Conservation (phyloP, 2,797 vertebrate genomes). For the Sebastiscus tertius region DNA sequence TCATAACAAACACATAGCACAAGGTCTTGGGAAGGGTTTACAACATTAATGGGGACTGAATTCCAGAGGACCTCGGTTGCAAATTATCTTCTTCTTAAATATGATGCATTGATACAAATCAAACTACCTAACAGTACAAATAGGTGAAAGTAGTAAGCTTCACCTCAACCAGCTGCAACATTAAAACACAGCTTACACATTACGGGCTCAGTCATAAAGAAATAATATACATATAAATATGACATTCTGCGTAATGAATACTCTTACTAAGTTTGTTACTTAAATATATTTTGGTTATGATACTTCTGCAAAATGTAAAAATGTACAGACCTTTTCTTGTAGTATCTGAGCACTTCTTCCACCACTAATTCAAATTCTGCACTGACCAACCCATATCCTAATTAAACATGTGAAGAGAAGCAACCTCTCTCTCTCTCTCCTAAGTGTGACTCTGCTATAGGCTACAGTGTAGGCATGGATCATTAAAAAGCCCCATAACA, state of each 20-base stretch:
- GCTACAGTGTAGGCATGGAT: neutral
- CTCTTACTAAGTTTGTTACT: neutral
- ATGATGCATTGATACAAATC: too few species aligned
- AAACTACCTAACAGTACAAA: neutral
- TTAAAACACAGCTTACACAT: neutral
- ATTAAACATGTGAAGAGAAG: neutral
- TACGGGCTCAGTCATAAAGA: neutral
- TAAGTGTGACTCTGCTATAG: neutral
- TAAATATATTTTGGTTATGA: neutral
- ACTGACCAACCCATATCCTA: neutral
- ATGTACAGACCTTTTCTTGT: neutral
- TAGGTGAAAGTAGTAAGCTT: too few species aligned
- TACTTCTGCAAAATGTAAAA: neutral
- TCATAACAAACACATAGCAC: too few species aligned
- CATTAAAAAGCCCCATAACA: conserved; percentile 22
- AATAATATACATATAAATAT: neutral
- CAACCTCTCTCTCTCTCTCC: neutral
- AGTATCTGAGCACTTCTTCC: too few species aligned
- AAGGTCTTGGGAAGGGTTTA: too few species aligned
- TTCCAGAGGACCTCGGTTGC: neutral
- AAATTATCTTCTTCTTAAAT: neutral
- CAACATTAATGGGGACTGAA: rapidly evolving
- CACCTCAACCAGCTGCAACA: too few species aligned
- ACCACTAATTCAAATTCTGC: neutral
- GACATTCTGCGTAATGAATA: neutral